Evolutionary conservation across 2,113 vertebrate species (phyloP).

Genomic region (Cichladusa arquata): DNA sequence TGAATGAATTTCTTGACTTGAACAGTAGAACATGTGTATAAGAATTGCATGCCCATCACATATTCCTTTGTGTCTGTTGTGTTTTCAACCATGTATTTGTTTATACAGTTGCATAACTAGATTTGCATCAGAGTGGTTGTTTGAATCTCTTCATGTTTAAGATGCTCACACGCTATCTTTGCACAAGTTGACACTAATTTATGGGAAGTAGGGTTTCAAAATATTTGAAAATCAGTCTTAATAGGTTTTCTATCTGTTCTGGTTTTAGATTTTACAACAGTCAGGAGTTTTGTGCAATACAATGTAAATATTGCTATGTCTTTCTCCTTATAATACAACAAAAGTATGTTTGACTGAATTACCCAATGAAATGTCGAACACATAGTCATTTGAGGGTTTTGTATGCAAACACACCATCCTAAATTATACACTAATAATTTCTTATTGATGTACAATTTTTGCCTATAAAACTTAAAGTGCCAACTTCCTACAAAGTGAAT

Average conservation of each 20-base stretch:
- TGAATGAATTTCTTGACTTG: neutral
- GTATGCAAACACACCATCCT: neutral
- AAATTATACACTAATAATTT: neutral
- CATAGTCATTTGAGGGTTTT: neutral
- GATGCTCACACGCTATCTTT: rapidly evolving
- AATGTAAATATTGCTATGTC: neutral
- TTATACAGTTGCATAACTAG: neutral
- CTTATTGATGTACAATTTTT: neutral
- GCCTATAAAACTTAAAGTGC: neutral
- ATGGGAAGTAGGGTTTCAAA: neutral
- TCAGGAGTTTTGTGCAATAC: neutral
- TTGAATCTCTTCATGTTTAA: neutral
- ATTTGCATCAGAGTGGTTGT: neutral
- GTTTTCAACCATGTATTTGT: neutral
- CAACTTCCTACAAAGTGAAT: neutral
- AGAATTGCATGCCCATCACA: neutral
- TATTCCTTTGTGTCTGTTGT: neutral
- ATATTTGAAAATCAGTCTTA: neutral
- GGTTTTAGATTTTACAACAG: neutral
- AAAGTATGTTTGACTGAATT: neutral
- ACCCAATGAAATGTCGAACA: neutral
- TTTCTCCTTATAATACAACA: neutral
- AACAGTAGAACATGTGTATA: neutral
- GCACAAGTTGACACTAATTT: neutral
- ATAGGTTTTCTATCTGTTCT: neutral